Evolutionary conservation across 2,113 vertebrate species (phyloP), one percentile per base, ranked within the genome.

Genomic region (Cathartes aura): DNA sequence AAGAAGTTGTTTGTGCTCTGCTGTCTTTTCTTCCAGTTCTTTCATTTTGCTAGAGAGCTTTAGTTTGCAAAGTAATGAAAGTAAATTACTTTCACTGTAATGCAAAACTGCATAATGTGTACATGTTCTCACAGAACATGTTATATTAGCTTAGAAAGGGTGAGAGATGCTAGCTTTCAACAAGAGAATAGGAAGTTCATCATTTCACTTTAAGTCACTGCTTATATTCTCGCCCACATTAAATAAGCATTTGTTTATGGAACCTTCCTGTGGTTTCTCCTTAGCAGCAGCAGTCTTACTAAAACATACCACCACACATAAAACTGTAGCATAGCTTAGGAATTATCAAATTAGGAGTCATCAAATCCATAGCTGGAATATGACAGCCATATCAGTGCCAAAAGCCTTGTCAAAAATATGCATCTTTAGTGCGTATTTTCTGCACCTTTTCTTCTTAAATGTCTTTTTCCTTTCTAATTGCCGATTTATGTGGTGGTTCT

Each of bases 11-110:
- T 98, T 95, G 34, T 97, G 82, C 23, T 98, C 97, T 7, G 30
- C 42, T 66, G 96, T 43, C 40, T 96, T 98, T 34, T 97, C 95
- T 62, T 98, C 97, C 47, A 98, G 89, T 78, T 98, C 97, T 80
- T 95, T 95, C 20, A 19, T 82, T 89, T 93, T 96, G 42, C 47
- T 95, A 50, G 91, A 96, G 40, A 97, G 98, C 98, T 98, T 93
- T 56, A 78, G 73, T 72, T 88, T 50, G 27, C 13, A 71, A 89
- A 43, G 19, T 29, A 58, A 79, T 38, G 38, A 87, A 92, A 2
- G 5, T 4, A 20, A 94, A 38, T 83, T 11, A 40, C 5, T 62
- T 55, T 36, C 8, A 91, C 30, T 64, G 15, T 34, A 48, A 60
- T 7, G 14, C 24, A 89, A 15, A 76, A 18, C 30, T 48, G 26